These are phyloP conservation scores for Acholoe squamosa DNA, from an alignment of 2,888 invertebrate genomes.

Conservation along the genomic window DNA sequence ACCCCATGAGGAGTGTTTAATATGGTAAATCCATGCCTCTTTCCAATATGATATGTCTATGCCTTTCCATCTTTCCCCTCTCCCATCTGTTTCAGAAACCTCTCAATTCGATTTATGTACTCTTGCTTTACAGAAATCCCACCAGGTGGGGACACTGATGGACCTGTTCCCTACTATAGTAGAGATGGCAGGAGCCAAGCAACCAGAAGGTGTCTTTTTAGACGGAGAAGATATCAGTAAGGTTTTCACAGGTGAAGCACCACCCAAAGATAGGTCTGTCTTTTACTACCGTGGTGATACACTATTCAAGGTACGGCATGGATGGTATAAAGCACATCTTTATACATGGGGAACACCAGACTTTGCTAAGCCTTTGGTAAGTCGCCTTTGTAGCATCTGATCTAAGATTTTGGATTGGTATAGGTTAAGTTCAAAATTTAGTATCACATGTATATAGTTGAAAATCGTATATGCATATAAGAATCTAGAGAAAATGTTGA, in stretches of 20 bases:
- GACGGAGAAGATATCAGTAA: slow-evolving; percentile 69
- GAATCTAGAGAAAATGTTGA: too few relatives aligned
- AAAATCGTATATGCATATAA: too few relatives aligned
- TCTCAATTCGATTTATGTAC: too few relatives aligned
- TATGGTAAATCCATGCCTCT: too few relatives aligned
- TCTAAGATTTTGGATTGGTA: background rate
- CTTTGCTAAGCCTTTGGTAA: slow-evolving; percentile 69
- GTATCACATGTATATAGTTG: too few relatives aligned
- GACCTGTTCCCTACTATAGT: slow-evolving; percentile 71
- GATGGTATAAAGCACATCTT: slow-evolving; percentile 71
- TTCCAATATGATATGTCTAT: too few relatives aligned
- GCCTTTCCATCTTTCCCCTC: too few relatives aligned
- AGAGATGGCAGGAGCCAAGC: slow-evolving; percentile 67
- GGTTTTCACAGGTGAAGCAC: slow-evolving; percentile 57
- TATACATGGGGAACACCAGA: slow-evolving; percentile 72
- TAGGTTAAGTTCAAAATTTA: too few relatives aligned
- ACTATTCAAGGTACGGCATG: slow-evolving; percentile 70
- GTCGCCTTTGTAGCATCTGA: slow-evolving; percentile 14
- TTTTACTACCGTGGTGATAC: slow-evolving; percentile 72
- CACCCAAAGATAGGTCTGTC: slow-evolving; percentile 66
- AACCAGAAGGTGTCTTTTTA: slow-evolving; percentile 67
- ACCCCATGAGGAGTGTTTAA: too few relatives aligned
- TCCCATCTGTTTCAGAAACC: too few relatives aligned
- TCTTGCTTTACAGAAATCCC: slow-evolving; percentile 64
- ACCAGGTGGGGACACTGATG: slow-evolving; percentile 70